phyloP scores from a whole-genome alignment of 2,797 vertebrate genomes.

The Rhodeus uyekii region DNA sequence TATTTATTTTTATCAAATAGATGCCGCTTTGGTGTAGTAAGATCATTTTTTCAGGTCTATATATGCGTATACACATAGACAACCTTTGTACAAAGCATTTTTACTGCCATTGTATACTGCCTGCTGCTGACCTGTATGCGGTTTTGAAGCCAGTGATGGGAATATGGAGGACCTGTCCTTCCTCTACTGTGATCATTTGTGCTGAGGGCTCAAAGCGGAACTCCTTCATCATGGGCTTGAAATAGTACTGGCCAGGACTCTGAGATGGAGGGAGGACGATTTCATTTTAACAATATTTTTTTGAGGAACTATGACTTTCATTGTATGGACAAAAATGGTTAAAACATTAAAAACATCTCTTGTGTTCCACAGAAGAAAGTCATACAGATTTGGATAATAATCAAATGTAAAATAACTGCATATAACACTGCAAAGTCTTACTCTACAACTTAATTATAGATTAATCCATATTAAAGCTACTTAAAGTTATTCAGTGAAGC shows the following conservation, averaged over 20 bases:
- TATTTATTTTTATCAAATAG: neutral
- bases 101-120: neutral
- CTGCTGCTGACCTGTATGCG: slow-evolving; percentile 87
- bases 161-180: slow-evolving; percentile 92
- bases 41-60: no score
- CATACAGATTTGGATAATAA: neutral
- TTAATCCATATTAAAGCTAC: no score
- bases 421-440: no score
- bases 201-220: slow-evolving; percentile 96
- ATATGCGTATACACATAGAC: no score
- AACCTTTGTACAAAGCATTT: neutral
- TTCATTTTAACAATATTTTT: neutral
- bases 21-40: neutral
- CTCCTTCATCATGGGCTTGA: slow-evolving; percentile 99
- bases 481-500: no score
- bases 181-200: slow-evolving; percentile 96
- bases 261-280: slow-evolving; percentile 58
- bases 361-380: neutral
- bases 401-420: no score
- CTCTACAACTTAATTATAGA: no score
- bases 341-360: neutral
- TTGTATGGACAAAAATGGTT: neutral
- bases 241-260: slow-evolving; percentile 98
- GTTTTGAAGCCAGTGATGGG: slow-evolving; percentile 91
- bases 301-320: neutral